Evolutionary conservation across 2,888 invertebrate species (phyloP), one percentile per base, ranked within the genome.

Genomic region (Oxytorus armatus): DNA sequence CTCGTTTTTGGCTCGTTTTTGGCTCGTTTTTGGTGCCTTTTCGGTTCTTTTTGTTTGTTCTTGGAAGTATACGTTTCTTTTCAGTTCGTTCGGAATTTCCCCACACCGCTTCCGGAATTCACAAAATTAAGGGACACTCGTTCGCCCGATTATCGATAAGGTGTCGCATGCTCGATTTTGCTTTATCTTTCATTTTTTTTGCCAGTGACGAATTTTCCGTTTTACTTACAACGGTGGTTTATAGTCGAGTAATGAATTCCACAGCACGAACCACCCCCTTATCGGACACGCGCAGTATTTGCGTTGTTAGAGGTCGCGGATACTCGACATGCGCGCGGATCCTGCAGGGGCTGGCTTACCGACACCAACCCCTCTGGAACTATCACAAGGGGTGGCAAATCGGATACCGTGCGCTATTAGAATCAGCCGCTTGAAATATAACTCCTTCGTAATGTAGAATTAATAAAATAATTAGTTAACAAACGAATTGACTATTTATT

Each of bases 211-310:
- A 88, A 89, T 89, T 88, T 85, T 21, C 42, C 47, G 47, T 51
- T 51, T 42, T 51, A 68, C 18, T 21, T 53, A 7, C 36, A 51
- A 1, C 8, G n/a, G n/a, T 49, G 70, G 63, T 79, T 68, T 77
- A 65, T 79, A 89, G 84, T 79, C 85, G 70, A 83, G 84, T 86
- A 89, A 89, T 88, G 86, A 84, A 90, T 90, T 88, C 89, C 82
- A 72, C 59, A 83, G 85, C 90, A 88, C 86, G 90, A 79, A 74
- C 68, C 81, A 75, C 77, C 76, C 74, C 83, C 86, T 89, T 89
- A 90, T 89, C 89, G 83, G 83, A 81, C 79, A 83, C 76, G 36
- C 77, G 81, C 87, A 87, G 86, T 87, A 86, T 89, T 88, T 87
- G 85, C 84, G 21, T 14, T 39, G 49, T 44, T 42, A 18, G 14